These are phyloP conservation scores for Neotoma lepida DNA, from an alignment of 2,113 vertebrate genomes.

Conservation along the genomic window DNA sequence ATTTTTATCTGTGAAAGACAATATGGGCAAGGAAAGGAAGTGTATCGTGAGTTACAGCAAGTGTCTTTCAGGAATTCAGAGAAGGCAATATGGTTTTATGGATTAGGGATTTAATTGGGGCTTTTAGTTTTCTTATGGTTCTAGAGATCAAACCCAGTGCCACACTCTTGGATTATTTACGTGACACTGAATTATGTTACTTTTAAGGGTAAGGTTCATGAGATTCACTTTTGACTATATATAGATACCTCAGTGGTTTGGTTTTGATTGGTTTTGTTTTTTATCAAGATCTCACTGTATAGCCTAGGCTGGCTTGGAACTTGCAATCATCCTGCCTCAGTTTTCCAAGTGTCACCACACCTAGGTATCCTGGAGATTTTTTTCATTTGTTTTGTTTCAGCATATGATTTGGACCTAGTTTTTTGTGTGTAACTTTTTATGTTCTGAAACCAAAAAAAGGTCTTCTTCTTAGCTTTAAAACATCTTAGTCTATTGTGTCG, in stretches of 20 bases:
- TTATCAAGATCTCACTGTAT: not conserved
- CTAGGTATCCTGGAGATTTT: not conserved
- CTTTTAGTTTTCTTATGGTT: not conserved
- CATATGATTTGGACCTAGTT: constrained; percentile 15
- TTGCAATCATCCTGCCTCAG: not conserved
- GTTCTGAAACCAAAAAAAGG: constrained; percentile 45
- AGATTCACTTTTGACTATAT: constrained; percentile 28
- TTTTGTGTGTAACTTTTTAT: not conserved
- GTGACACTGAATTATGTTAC: not conserved
- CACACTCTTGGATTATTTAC: not conserved
- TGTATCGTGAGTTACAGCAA: not conserved
- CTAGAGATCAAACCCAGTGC: not conserved
- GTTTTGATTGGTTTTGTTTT: not conserved
- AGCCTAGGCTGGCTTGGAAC: not conserved
- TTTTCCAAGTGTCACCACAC: not conserved
- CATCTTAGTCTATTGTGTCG: constrained; percentile 48
- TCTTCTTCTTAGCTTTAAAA: constrained; percentile 35
- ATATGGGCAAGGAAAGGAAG: constrained; percentile 31
- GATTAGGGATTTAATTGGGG: constrained; percentile 22
- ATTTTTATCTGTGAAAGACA: constrained; percentile 38
- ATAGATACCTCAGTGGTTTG: not conserved
- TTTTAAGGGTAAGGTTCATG: constrained; percentile 1
- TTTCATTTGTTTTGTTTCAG: constrained; percentile 51
- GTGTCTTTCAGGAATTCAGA: constrained; percentile 25
- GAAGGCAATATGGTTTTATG: not conserved